Conservation (phyloP, 2,113 vertebrate species). For the Rhabdomys dilectus region DNA sequence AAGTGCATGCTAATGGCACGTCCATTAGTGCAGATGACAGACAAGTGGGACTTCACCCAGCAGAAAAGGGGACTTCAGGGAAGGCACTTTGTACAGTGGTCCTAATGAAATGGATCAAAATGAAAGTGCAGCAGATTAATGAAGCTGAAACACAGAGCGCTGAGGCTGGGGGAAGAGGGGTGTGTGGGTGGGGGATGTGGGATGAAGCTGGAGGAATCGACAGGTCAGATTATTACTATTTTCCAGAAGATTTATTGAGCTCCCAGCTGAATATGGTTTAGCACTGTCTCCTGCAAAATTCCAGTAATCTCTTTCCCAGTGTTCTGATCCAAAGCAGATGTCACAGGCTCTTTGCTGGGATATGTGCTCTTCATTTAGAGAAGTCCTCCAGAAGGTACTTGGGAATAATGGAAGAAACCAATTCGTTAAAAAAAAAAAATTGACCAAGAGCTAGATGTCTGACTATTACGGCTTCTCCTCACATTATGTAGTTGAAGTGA, state of each 20-base stretch:
- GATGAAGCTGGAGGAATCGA: not conserved
- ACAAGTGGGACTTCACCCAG: not conserved
- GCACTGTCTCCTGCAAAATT: not conserved
- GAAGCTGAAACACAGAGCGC: not conserved
- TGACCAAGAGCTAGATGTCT: not conserved
- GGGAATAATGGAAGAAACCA: conserved; percentile 7
- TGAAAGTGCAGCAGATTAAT: not conserved
- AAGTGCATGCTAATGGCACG: not conserved
- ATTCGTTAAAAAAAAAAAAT: not conserved
- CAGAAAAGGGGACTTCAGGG: not conserved
- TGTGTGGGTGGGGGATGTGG: not conserved
- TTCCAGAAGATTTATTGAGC: not conserved
- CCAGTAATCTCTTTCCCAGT: not conserved
- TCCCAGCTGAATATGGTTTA: not conserved
- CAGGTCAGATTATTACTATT: not conserved
- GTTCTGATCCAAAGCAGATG: conserved; percentile 30
- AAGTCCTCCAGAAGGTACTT: not conserved
- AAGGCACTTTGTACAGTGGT: not conserved
- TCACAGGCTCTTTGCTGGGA: not conserved
- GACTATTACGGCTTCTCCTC: not conserved
- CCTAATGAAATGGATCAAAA: not conserved
- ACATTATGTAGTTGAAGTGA: not conserved
- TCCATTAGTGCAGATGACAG: not conserved
- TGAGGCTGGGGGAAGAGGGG: not conserved
- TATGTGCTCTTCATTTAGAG: not conserved